Conservation (phyloP, 2,888 invertebrate species). For the Liposcelis brunnea region DNA sequence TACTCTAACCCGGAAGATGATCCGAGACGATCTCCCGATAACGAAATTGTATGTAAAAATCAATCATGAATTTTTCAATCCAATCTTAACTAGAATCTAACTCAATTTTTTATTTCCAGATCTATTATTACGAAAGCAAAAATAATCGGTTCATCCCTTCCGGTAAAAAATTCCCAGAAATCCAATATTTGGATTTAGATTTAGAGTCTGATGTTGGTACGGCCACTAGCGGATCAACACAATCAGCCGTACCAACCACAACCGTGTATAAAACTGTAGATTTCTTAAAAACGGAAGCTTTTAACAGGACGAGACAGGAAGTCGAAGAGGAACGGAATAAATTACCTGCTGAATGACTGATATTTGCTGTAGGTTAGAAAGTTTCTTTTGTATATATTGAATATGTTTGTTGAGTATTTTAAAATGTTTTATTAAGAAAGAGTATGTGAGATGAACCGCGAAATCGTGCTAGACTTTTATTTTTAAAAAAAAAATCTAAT, state of each 20-base stretch:
- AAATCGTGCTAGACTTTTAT: too few relatives aligned
- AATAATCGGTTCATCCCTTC: constrained; percentile 23
- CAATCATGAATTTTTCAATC: background rate
- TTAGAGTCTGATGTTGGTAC: constrained; percentile 33
- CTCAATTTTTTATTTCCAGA: constrained; percentile 21
- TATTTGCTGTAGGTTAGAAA: too few relatives aligned
- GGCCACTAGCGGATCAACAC: constrained; percentile 12
- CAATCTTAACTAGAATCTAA: background rate
- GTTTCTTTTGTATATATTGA: too few relatives aligned
- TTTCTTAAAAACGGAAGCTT: constrained; percentile 84
- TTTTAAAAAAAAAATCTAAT: too few relatives aligned
- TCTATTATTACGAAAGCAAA: constrained; percentile 26
- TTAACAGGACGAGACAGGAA: constrained; percentile 68
- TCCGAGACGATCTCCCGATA: constrained; percentile 23
- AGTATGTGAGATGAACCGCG: too few relatives aligned
- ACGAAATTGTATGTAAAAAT: constrained; percentile 22
- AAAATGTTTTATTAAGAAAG: too few relatives aligned
- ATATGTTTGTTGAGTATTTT: too few relatives aligned
- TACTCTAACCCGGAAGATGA: constrained; percentile 10
- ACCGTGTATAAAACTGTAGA: constrained; percentile 83
- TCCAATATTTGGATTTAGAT: constrained; percentile 80
- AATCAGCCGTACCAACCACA: constrained; percentile 18
- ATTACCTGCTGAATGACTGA: constrained; percentile 19
- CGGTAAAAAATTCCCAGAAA: constrained; percentile 25
- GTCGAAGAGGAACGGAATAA: constrained; percentile 48